Conservation (phyloP, 2,113 vertebrate species). For the Mesoclemmys tuberculata region DNA sequence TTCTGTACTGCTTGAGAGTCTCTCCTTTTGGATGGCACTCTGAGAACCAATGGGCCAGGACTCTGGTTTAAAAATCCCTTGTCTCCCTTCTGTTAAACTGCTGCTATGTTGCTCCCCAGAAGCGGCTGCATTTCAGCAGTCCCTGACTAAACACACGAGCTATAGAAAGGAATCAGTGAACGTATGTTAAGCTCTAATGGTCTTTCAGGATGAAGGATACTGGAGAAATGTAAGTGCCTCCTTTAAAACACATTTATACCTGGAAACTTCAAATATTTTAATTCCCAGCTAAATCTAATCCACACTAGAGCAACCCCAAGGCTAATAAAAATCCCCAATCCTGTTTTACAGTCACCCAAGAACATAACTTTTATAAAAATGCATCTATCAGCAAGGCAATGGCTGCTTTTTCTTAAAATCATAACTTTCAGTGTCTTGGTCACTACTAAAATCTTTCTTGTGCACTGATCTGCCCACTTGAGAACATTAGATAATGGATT, state of each 20-base stretch:
- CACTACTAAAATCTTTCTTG: neutral
- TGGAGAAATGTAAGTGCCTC: neutral
- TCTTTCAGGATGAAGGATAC: neutral
- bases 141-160: neutral
- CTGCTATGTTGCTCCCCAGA: neutral
- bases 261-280: neutral
- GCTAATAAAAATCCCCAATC: neutral
- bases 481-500: neutral
- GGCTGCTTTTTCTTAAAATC: neutral
- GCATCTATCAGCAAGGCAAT: fast-evolving
- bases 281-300: fast-evolving
- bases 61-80: neutral
- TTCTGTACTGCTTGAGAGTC: neutral
- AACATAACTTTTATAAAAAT: neutral
- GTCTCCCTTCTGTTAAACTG: neutral
- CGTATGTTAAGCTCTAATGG: too few relatives aligned
- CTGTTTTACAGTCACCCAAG: neutral
- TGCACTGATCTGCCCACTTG: neutral
- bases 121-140: neutral
- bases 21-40: neutral
- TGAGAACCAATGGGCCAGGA: neutral
- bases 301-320: neutral
- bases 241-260: neutral
- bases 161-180: neutral
- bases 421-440: neutral